Conservation (phyloP, 2,888 invertebrate species). For the Siphonodentalium dalli region DNA sequence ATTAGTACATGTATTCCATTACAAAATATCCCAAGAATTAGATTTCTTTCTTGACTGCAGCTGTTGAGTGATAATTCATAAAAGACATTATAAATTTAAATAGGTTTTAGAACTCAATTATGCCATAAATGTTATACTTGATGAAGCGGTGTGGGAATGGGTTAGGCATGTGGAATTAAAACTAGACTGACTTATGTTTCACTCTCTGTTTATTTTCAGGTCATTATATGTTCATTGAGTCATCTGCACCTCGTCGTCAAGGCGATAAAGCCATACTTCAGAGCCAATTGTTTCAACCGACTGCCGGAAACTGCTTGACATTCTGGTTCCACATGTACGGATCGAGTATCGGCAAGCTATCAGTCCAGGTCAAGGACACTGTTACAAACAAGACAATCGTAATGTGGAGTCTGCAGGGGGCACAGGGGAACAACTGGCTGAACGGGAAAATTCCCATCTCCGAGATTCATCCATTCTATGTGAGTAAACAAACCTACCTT, state of each 20-base stretch:
- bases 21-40: too few species aligned
- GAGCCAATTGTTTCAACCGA: constrained; percentile 35
- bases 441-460: constrained; percentile 37
- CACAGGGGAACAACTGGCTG: constrained; percentile 40
- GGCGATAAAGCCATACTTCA: constrained; percentile 59
- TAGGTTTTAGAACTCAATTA: too few species aligned
- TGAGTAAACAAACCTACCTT: too few species aligned
- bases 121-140: too few species aligned
- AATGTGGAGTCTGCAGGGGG: constrained; percentile 42
- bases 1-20: too few species aligned
- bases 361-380: constrained; percentile 33
- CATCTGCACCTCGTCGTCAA: constrained; percentile 69
- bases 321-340: constrained; percentile 60
- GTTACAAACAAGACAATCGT: constrained; percentile 28
- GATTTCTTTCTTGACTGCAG: too few species aligned
- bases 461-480: constrained; percentile 39
- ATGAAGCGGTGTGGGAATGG: too few species aligned
- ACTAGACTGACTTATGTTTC: too few species aligned
- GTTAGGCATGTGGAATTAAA: too few species aligned
- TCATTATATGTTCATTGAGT: constrained; percentile 71
- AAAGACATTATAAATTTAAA: too few species aligned
- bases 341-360: constrained; percentile 37
- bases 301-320: constrained; percentile 41
- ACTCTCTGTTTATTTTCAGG: constrained; percentile 36
- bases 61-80: too few species aligned